A percentile compares a stretch with the other conserved stretches of the same genome.
These are phyloP conservation scores for Amyelois transitella DNA, from an alignment of 1,140 invertebrate genomes.

Conservation along the genomic window DNA sequence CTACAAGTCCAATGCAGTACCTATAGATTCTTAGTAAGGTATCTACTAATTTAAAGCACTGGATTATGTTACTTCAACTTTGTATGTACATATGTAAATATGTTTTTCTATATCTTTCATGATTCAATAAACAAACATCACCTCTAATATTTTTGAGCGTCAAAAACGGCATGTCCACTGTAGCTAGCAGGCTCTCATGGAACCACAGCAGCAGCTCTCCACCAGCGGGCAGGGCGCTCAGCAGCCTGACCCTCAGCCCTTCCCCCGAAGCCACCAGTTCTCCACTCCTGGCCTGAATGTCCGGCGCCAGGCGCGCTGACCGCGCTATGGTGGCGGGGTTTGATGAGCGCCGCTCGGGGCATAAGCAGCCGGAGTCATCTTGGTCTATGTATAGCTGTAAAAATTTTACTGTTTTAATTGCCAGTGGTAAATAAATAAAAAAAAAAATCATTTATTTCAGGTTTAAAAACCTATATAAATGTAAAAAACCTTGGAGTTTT, in stretches of 20 bases:
- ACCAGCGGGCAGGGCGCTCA: constrained; percentile 26
- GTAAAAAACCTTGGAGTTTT: too few species aligned
- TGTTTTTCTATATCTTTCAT: too few species aligned
- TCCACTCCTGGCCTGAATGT: constrained; percentile 7
- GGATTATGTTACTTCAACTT: too few species aligned
- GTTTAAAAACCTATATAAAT: too few species aligned
- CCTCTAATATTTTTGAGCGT: constrained; percentile 87
- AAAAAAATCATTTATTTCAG: too few species aligned
- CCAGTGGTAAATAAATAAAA: too few species aligned
- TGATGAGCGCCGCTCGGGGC: constrained; percentile 11
- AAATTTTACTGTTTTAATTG: neutral
- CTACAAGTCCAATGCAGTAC: too few species aligned
- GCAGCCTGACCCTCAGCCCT: constrained; percentile 21
- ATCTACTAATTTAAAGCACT: too few species aligned
- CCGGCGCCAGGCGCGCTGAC: constrained; percentile 12
- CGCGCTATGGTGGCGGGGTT: constrained; percentile 2
- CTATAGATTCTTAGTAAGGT: too few species aligned
- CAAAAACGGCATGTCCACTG: constrained; percentile 86
- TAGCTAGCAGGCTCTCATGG: constrained; percentile 81
- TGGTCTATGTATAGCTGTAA: neutral
- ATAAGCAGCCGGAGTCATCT: constrained; percentile 14
- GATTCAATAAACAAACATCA: constrained; percentile 49
- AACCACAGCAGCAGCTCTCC: constrained; percentile 83
- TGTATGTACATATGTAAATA: too few species aligned
- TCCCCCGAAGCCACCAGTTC: neutral